A percentile compares a stretch with the other conserved stretches of the same genome.
These are phyloP conservation scores for Catharus minimus DNA, from an alignment of 2,113 vertebrate genomes.

Conservation along the genomic window DNA sequence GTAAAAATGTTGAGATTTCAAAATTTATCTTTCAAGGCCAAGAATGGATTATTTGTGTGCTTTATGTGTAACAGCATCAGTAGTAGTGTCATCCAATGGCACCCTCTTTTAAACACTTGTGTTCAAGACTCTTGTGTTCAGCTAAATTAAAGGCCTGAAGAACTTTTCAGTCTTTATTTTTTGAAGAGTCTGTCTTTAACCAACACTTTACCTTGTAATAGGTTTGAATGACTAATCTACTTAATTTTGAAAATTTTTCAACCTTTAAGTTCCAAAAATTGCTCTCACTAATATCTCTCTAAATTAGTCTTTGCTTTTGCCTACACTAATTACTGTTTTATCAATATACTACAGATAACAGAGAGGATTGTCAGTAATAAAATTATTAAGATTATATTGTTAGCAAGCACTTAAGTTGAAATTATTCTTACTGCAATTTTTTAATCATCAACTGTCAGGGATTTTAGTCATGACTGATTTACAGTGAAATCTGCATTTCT, in stretches of 20 bases:
- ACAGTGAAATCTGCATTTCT: conserved; percentile 16
- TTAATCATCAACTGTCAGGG: conserved; percentile 21
- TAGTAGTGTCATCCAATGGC: background rate
- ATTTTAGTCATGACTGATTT: conserved; percentile 14
- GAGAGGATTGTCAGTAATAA: conserved; percentile 22
- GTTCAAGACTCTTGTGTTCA: background rate
- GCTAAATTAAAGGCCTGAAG: background rate
- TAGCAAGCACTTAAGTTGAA: conserved; percentile 38
- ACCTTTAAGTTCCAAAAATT: conserved; percentile 14
- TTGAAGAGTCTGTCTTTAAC: background rate
- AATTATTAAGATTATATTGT: conserved; percentile 28
- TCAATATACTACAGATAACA: background rate
- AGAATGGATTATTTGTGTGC: background rate
- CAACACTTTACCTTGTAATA: background rate
- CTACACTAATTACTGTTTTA: conserved; percentile 52
- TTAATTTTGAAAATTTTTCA: conserved; percentile 39
- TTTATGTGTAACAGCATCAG: background rate
- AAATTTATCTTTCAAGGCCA: background rate
- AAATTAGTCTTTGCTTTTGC: conserved; percentile 42
- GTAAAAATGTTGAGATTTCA: background rate
- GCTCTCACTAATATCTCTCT: background rate
- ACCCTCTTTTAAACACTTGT: background rate
- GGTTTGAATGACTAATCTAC: conserved; percentile 33
- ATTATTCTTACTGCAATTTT: conserved; percentile 51
- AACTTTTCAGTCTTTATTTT: background rate